A percentile compares a stretch with the other conserved stretches of the same genome.
Conservation (phyloP, 2,113 vertebrate species). For the Ariopsis seemanni region DNA sequence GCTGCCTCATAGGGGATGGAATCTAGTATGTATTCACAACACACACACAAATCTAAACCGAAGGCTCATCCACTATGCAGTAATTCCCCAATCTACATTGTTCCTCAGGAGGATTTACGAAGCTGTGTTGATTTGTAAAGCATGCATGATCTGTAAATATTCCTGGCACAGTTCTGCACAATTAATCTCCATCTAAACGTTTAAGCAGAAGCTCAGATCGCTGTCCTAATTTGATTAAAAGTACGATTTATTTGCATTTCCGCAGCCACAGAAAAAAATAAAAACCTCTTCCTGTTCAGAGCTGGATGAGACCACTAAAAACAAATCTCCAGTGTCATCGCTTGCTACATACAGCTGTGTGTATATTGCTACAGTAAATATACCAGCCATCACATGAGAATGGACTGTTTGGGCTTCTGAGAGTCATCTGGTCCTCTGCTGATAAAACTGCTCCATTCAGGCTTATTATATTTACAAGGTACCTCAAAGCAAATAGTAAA, state of each 20-base stretch:
- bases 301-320: slow-evolving; percentile 42
- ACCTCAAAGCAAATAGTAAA: not conserved
- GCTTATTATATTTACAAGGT: not conserved
- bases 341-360: slow-evolving; percentile 72
- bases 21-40: slow-evolving; percentile 50
- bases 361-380: slow-evolving; percentile 54
- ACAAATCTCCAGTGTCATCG: slow-evolving; percentile 41
- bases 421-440: slow-evolving; percentile 11
- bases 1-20: slow-evolving; percentile 72
- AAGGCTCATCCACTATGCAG: not conserved
- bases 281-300: slow-evolving; percentile 58
- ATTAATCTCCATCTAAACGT: slow-evolving; percentile 35
- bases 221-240: slow-evolving; percentile 66
- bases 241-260: slow-evolving; percentile 69
- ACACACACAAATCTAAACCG: not conserved
- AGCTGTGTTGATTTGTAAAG: slow-evolving; percentile 5
- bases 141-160: slow-evolving; percentile 25
- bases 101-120: not conserved
- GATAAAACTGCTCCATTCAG: not conserved
- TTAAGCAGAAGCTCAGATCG: slow-evolving; percentile 29
- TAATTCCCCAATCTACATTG: not conserved
- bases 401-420: not conserved
- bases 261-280: slow-evolving; percentile 13
- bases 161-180: not conserved
- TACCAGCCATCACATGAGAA: not conserved